Evolutionary conservation across 1,140 invertebrate species (phyloP), one percentile per base, ranked within the genome.

Genomic region (Dryas iulia): DNA sequence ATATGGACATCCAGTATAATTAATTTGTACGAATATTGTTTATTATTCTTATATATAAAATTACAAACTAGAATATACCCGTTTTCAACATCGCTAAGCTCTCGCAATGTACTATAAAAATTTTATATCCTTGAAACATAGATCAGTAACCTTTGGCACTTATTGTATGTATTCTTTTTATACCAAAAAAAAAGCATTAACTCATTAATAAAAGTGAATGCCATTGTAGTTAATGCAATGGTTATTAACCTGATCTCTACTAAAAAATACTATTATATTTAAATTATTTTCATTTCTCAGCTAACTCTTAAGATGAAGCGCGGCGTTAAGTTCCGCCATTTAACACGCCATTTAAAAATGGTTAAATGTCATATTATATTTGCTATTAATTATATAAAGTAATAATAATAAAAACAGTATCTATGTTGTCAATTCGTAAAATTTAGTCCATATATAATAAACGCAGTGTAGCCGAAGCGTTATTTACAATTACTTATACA

Each of bases 1-100:
- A 6, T 28, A 28, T 28, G 26, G 26, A 28, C 26, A 14, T 47
- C 14, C 0, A 21, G 8, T 18, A 21, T n/a, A n/a, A n/a, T n/a
- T n/a, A n/a, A 47, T 47, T 47, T 10, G 39, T 21, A 59, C 30
- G 33, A 11, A 25, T 28, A 23, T 28, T 23, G 23, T 23, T 56
- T 21, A 8, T 52, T 61, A 23, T 53, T 28, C 24, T 52, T 53
- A 39, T 26, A 10, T 62, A 62, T 62, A 52, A 62, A 62, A 52
- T 62, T 62, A 62, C 59, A 62, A 53, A 53, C 59, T 62, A 62
- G 3, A 52, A 66, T 61, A 67, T 72, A 72, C 70, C 70, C 70
- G 70, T 72, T 67, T 72, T 47, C 53, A 65, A 70, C 64, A 72
- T 54, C 39, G 65, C 70, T 72, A 72, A 72, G 70, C 70, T 72